Base-by-base conservation (phyloP, 2,113 vertebrate genomes). In the Upupa epops region DNA sequence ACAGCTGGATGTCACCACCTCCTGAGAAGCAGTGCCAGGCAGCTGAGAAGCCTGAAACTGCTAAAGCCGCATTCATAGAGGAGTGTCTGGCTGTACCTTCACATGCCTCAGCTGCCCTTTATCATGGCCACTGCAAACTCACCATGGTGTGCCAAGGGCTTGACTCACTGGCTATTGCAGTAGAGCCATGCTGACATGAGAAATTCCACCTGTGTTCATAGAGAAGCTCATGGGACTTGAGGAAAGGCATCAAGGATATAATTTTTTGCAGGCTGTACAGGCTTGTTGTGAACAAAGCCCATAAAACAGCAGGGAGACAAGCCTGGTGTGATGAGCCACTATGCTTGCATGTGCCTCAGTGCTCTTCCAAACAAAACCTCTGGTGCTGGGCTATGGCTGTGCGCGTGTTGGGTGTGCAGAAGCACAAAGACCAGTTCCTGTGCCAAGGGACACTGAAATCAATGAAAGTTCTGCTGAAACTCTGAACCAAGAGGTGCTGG, bases 11-110 rank as follows among this genome's bases (percentile, higher is more conserved):
- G 2, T 12, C 6, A 26, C 45, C 55, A 14, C n/a, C 60, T 18
- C 26, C 26, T 3, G 6, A 54, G 73, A 51, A 56, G 60, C 65
- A 48, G 46, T 0, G 0, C 2, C 2, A 59, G 64, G 19, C 13
- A 3, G 42, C 1, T 1, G 31, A 45, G 18, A 26, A 73, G 34
- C 51, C 72, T 15, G 8, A 24, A 21, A 7, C 13, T 37, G 13
- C 63, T 52, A 28, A 13, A 46, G 48, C 28, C 45, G 32, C 17
- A 2, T 20, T 31, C 15, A 28, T 28, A 58, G 80, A 22, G 55
- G 45, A 61, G 32, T 6, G 46, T 20, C 54, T 40, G 76, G 49
- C 63, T 89, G 32, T 34, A 7, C 28, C 48, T 42, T 26, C 2
- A 3, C 8, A 5, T 2, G 11, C 25, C 52, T 65, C 65, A 37